Conservation (phyloP, 2,888 invertebrate species). For the Hylaea fasciaria region DNA sequence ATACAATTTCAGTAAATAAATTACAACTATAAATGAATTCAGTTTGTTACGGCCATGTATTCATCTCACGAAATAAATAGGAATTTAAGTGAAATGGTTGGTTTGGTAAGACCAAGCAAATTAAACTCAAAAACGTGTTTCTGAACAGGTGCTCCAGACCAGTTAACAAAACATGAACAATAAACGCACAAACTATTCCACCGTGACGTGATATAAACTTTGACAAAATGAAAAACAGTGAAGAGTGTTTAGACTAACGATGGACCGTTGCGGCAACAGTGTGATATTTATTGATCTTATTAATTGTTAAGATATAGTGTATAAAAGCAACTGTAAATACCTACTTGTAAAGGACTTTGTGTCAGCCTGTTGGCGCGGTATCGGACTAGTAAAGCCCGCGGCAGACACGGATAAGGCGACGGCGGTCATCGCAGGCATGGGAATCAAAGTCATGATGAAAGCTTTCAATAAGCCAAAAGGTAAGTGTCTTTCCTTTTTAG, state of each 20-base stretch:
- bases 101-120: conserved; percentile 53
- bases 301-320: conserved; percentile 60
- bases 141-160: conserved; percentile 60
- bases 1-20: not conserved
- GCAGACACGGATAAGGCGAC: conserved; percentile 68
- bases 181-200: conserved; percentile 59
- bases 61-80: conserved; percentile 33
- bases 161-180: conserved; percentile 59
- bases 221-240: conserved; percentile 83
- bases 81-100: conserved; percentile 10
- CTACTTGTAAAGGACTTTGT: conserved; percentile 45
- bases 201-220: conserved; percentile 70
- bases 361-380: conserved; percentile 52
- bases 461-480: conserved; percentile 94
- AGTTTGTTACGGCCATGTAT: conserved; percentile 24
- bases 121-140: conserved; percentile 34
- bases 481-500: conserved; percentile 65
- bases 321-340: conserved; percentile 53
- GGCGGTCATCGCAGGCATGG: conserved; percentile 88
- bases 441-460: conserved; percentile 94
- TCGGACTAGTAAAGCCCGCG: conserved; percentile 62
- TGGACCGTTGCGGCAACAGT: conserved; percentile 59
- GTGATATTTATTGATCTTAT: conserved; percentile 81
- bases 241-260: conserved; percentile 79
- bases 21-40: not conserved